Percentiles rank a stretch among this genome's conserved stretches.
Evolutionary conservation across 1,140 invertebrate species (phyloP).

Genomic region (Elysia chlorotica): DNA sequence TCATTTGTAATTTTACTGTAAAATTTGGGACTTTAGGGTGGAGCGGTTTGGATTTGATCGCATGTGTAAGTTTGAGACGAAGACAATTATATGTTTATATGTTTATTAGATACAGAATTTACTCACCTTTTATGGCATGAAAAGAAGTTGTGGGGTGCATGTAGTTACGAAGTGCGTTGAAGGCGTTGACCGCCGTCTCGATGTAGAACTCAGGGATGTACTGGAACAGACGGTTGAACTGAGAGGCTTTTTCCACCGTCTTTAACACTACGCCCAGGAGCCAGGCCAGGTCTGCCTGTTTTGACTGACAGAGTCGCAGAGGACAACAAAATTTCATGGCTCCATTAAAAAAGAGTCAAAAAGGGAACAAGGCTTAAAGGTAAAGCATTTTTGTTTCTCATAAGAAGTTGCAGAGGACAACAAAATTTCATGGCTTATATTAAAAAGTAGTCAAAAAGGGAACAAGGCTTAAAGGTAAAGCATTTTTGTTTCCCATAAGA

Average conservation of each 20-base stretch:
- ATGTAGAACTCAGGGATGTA: slow-evolving; percentile 85
- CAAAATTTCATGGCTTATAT: not conserved
- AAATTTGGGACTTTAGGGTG: too few species aligned
- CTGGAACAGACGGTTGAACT: slow-evolving; percentile 72
- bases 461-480: not conserved
- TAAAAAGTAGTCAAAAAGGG: not conserved
- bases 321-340: not conserved
- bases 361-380: not conserved
- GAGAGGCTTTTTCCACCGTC: slow-evolving; percentile 68
- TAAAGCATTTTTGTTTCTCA: slow-evolving; percentile 63
- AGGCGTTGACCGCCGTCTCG: slow-evolving; percentile 74
- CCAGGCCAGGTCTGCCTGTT: slow-evolving; percentile 69
- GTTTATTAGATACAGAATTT: too few species aligned
- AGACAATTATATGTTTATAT: too few species aligned
- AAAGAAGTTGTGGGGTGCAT: slow-evolving; percentile 72
- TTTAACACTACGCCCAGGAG: slow-evolving; percentile 68
- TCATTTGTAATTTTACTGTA: too few species aligned
- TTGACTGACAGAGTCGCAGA: slow-evolving; percentile 55
- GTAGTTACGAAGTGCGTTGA: slow-evolving; percentile 67
- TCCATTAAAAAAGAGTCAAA: not conserved
- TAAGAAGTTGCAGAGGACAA: not conserved
- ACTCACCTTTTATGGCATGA: slow-evolving; percentile 66
- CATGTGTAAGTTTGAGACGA: too few species aligned
- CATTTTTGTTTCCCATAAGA: slow-evolving; percentile 63
- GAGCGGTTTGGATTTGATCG: too few species aligned